Conservation (phyloP, 2,888 invertebrate species). For the Mythimna impura region DNA sequence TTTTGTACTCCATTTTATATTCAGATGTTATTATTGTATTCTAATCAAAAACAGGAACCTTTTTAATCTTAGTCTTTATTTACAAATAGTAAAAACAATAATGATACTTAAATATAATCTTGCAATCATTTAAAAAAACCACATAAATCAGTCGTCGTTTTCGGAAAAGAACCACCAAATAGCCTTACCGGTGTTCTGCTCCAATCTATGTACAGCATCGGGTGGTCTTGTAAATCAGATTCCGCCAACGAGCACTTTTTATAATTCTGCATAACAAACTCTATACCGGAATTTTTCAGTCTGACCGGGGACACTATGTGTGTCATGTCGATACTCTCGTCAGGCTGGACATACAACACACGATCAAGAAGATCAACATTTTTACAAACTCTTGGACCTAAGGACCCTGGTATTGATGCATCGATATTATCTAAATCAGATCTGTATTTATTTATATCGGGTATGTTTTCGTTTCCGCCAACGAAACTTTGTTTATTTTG, state of each 20-base stretch:
- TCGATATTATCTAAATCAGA: constrained; percentile 75
- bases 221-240: constrained; percentile 72
- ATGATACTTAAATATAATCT: not conserved
- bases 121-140: constrained; percentile 81
- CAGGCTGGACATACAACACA: constrained; percentile 80
- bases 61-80: constrained; percentile 25
- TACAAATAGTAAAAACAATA: constrained; percentile 18
- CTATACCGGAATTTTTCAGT: constrained; percentile 78
- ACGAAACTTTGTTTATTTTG: constrained; percentile 80
- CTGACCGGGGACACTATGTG: constrained; percentile 80
- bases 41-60: constrained; percentile 7
- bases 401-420: constrained; percentile 74
- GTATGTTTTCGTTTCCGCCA: constrained; percentile 80
- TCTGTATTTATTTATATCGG: constrained; percentile 82
- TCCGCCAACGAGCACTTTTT: constrained; percentile 82
- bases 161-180: constrained; percentile 92
- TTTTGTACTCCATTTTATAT: not conserved
- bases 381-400: constrained; percentile 78
- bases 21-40: constrained; percentile 2
- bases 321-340: constrained; percentile 81
- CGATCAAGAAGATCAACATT: constrained; percentile 79
- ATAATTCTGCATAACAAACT: constrained; percentile 83
- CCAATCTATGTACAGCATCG: constrained; percentile 91
- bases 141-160: constrained; percentile 91
- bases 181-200: constrained; percentile 92